Base-by-base conservation (phyloP, 2,888 invertebrate species). In the Drosophila pseudotakahashii region DNA sequence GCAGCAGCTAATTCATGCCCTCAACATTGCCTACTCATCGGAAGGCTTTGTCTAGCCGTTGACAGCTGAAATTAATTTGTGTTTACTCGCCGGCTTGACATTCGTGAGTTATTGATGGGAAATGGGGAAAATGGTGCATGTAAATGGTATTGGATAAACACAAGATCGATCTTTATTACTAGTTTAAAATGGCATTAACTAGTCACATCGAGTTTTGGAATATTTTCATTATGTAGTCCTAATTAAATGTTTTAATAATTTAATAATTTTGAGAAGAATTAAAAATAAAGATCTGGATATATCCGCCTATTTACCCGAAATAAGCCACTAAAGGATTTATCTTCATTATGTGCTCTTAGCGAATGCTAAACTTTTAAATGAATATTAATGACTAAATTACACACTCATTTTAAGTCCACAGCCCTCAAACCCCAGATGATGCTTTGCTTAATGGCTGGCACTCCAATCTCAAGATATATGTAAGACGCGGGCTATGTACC, bases 1-100 rank as follows among this genome's bases (percentile, higher is more conserved):
- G 23, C 39, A n/a, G 44, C 37, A 16, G 44, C 37, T 72, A 47
- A 55, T 60, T 59, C 53, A 54, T 52, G 54, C 26, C 37, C 34
- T 10, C 16, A 7, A 30, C 45, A 54, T 39, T 26, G 34, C 55
- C 26, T 16, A 47, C 32, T 54, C 61, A 54, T 44, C 14, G 13
- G 54, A 71, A 41, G 39, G 62, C 61, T 47, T 61, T 71, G 72
- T 52, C 72, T 71, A 71, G 61, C 44, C 48, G 72, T 41, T 71
- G 70, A 71, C 72, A 70, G 61, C 34, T 39, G 44, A 61, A 71
- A 70, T 73, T 48, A 73, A 73, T 73, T 73, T 73, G 73, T 66
- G 51, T 58, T 68, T 54, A 41, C 48, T 9, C 48, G 62, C 48
- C 47, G 34, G 26, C 19, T 42, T 61, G 62, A 41, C 62, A 63